Evolutionary conservation across 1,140 invertebrate genomes (phyloP), one percentile per base, ranked within the genome.

Genomic region (Rhyzopertha dominica): DNA sequence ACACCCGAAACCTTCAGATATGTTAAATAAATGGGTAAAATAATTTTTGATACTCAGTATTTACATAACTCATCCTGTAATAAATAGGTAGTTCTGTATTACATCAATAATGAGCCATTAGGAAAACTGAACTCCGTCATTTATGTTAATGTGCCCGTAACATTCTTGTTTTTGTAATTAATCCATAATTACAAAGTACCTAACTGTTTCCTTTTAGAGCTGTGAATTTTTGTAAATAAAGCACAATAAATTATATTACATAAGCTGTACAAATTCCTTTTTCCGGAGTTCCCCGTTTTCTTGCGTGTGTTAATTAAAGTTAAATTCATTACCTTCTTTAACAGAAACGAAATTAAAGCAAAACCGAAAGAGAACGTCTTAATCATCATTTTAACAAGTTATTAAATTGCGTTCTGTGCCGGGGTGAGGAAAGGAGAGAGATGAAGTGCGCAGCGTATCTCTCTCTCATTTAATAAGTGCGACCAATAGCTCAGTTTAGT

Each of bases 151-250:
- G n/a, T n/a, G n/a, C n/a, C n/a, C n/a, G n/a, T n/a, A n/a, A n/a
- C n/a, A n/a, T n/a, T n/a, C n/a, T n/a, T n/a, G n/a, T n/a, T n/a
- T n/a, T n/a, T n/a, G n/a, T n/a, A n/a, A n/a, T n/a, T n/a, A n/a
- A n/a, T n/a, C n/a, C n/a, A n/a, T n/a, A n/a, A n/a, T n/a, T n/a
- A n/a, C n/a, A n/a, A 47, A 47, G 22, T 41, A 40, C 37, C 23
- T 47, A 47, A 47, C 41, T 37, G 40, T 56, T 60, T 60, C 47
- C 49, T 62, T 56, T 56, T 60, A 58, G 56, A 60, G 60, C 60
- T 62, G 60, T 62, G 60, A 60, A 54, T 60, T 63, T 62, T 63
- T 62, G 61, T 63, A 63, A 63, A 63, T 63, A 63, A 54, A 56
- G 58, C 53, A 59, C 55, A 59, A 59, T 58, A 58, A 58, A 48